Percentiles rank a stretch among this genome's conserved stretches.
Evolutionary conservation across 2,888 invertebrate species (phyloP).

Genomic region (Drosophila kuntzei): DNA sequence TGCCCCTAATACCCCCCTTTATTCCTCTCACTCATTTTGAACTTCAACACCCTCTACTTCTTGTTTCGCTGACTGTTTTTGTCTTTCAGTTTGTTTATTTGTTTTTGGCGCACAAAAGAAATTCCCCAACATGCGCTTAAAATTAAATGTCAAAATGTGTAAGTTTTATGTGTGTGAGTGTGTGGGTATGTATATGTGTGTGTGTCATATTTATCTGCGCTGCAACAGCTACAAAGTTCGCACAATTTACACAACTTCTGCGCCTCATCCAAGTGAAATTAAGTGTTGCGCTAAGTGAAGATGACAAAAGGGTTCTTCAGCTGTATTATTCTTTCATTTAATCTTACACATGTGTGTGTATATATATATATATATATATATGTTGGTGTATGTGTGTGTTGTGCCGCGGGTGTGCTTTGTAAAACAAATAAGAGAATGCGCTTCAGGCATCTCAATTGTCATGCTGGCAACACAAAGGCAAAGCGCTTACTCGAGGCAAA

Average conservation of each 20-base stretch:
- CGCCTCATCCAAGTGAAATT: slow-evolving; percentile 76
- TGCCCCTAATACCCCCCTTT: slow-evolving; percentile 6
- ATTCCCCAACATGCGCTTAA: slow-evolving; percentile 83
- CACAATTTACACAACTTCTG: slow-evolving; percentile 79
- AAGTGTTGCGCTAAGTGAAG: slow-evolving; percentile 80
- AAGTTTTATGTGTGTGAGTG: slow-evolving; percentile 22
- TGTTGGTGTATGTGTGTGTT: slow-evolving; percentile 27
- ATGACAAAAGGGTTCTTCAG: slow-evolving; percentile 82
- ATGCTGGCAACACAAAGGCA: slow-evolving; percentile 56
- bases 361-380: neutral
- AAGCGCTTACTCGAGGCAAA: slow-evolving; percentile 49
- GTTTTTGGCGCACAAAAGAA: slow-evolving; percentile 77
- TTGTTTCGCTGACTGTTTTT: slow-evolving; percentile 58
- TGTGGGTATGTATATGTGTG: slow-evolving; percentile 32
- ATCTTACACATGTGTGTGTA: slow-evolving; percentile 58
- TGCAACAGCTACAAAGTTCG: slow-evolving; percentile 71
- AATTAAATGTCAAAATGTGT: slow-evolving; percentile 82
- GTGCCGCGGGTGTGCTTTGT: slow-evolving; percentile 75
- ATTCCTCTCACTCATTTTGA: neutral
- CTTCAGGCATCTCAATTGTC: slow-evolving; percentile 74
- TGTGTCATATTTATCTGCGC: slow-evolving; percentile 72
- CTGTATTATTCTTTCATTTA: slow-evolving; percentile 78
- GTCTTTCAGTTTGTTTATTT: slow-evolving; percentile 74
- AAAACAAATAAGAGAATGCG: slow-evolving; percentile 77
- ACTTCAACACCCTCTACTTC: slow-evolving; percentile 1